Base-by-base conservation (phyloP, 2,797 vertebrate species). In the Alca torda region DNA sequence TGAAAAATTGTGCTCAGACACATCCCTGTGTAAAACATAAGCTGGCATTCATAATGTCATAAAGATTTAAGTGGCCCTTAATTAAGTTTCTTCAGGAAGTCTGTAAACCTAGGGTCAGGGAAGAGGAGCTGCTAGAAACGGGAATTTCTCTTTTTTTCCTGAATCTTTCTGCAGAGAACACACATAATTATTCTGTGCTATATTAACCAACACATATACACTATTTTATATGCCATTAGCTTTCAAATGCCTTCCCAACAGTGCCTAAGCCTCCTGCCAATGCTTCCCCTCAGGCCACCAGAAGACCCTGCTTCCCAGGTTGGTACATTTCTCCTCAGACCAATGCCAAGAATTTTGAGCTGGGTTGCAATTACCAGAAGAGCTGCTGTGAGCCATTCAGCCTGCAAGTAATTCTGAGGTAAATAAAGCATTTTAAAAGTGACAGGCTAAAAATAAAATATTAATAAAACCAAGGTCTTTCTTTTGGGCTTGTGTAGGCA, bases 341-440 rank as follows among this genome's bases (percentile, higher is more conserved):
- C 13, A 64, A 18, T 57, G 89, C 86, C 92, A 85, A 83, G 72
- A 76, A 35, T 54, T 65, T 57, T 3, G 4, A 87, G 43, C n/a
- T 2, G 33, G 64, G 39, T n/a, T 91, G 53, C 87, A 95, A 82
- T 84, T 78, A 64, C 72, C 50, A 63, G 19, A 84, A 82, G 64
- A 91, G 14, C 46, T 84, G 17, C 46, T 46, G 20, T 20, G 77
- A 95, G 53, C 61, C 69, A 79, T 72, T 72, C 48, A 56, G 83
- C 33, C 84, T 96, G 85, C 92, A 95, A 95, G 48, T 35, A 89
- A 93, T 91, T 84, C 93, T 88, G 77, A 96, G 57, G 83, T 73
- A 81, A 95, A 87, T 75, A 91, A 96, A 91, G 79, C 13, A 63
- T 69, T 86, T 79, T 59, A 64, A 46, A 72, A 53, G 60, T 54